phyloP scores from a whole-genome alignment of 2,113 vertebrate genomes.

The Melanostigma gelatinosum region DNA sequence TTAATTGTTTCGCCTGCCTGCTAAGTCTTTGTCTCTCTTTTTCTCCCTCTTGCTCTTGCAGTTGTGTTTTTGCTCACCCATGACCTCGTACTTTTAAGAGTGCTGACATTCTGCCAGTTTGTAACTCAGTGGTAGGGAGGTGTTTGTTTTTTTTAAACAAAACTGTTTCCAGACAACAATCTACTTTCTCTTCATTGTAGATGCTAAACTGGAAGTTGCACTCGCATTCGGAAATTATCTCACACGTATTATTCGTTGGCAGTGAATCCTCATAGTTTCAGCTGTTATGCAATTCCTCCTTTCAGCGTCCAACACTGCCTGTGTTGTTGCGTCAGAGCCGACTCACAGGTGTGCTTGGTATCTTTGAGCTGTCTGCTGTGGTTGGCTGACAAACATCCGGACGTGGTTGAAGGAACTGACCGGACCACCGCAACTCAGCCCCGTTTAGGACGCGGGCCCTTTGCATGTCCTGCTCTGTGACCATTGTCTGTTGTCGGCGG shows the following conservation, averaged over 20 bases:
- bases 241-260: neutral
- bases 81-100: conserved; percentile 51
- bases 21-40: conserved; percentile 67
- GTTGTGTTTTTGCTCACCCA: conserved; percentile 54
- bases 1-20: conserved; percentile 84
- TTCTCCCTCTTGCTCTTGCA: conserved; percentile 29
- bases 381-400: conserved; percentile 61
- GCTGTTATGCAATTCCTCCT: conserved; percentile 28
- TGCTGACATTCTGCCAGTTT: conserved; percentile 32
- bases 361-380: conserved; percentile 35
- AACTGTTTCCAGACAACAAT: conserved; percentile 45
- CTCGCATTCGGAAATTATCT: conserved; percentile 20
- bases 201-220: neutral
- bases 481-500: conserved; percentile 71
- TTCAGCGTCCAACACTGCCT: conserved; percentile 15
- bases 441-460: conserved; percentile 33
- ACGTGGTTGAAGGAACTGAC: conserved; percentile 59
- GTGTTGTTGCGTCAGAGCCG: conserved; percentile 33
- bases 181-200: neutral
- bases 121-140: neutral
- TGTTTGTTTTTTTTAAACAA: conserved; percentile 28
- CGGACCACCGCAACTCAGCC: conserved; percentile 23
- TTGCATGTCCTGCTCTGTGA: conserved; percentile 78
- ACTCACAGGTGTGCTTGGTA: conserved; percentile 56
- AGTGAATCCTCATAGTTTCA: conserved; percentile 35